Conservation (phyloP, 2,888 invertebrate genomes). For the Brenthis hecate region DNA sequence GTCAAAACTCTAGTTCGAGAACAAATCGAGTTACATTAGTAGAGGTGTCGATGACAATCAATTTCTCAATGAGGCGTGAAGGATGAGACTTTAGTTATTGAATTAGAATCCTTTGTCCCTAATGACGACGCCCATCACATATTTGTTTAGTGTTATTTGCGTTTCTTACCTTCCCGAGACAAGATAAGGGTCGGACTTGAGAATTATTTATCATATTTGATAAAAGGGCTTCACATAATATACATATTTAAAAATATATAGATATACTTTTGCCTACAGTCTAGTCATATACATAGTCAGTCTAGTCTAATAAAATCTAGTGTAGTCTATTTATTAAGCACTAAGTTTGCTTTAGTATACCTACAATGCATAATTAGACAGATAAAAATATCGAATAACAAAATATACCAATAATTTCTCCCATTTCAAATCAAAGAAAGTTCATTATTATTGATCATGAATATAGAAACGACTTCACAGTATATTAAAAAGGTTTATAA, state of each 20-base stretch:
- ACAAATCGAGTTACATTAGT: slow-evolving; percentile 27
- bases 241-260: background rate
- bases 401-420: no score
- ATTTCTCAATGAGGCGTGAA: slow-evolving; percentile 54
- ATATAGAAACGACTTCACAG: no score
- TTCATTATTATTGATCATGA: no score
- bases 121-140: slow-evolving; percentile 52
- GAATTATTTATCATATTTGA: slow-evolving; percentile 1
- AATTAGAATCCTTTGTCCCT: slow-evolving; percentile 27
- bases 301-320: background rate
- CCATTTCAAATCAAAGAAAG: no score
- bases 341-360: no score
- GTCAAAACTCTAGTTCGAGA: background rate
- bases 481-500: no score
- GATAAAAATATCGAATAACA: no score
- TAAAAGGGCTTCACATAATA: background rate
- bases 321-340: background rate
- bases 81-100: slow-evolving; percentile 15
- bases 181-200: slow-evolving; percentile 10
- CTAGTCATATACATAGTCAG: no score
- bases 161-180: slow-evolving; percentile 23
- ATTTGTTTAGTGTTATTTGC: slow-evolving; percentile 30
- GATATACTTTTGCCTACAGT: no score
- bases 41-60: slow-evolving; percentile 57
- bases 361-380: no score